Evolutionary conservation across 2,113 vertebrate species (phyloP), one percentile per base, ranked within the genome.

Genomic region (Corythornis vintsioides): DNA sequence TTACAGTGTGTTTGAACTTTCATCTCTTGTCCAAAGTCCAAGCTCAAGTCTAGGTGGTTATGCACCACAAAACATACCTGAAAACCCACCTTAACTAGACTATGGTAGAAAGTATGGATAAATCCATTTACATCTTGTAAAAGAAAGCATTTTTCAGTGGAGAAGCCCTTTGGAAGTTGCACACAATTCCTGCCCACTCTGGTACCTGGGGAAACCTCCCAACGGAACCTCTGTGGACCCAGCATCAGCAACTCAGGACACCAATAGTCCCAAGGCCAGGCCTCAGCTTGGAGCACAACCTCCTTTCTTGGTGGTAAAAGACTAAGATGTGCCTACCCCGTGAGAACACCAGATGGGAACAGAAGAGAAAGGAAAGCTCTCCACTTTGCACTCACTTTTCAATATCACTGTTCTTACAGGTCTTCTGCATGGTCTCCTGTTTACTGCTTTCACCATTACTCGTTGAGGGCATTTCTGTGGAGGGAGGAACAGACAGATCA

Each of bases 331-430:
- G 47, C 47, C 52, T 26, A 50, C 19, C 19, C 57, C 75, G 48
- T 76, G 38, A 38, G 33, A 93, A 82, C 21, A 59, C 18, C 48
- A 78, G 18, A 40, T 29, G n/a, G 60, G 71, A 93, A 63, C 89
- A 63, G 28, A 79, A 59, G 31, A 47, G 63, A 79, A 94, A 79
- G 14, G 4, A 73, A 91, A 77, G n/a, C 60, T 33, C 55, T 67
- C 45, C 61, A 35, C 15, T 81, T 79, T 15, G 71, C 59, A 98
- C 99, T 98, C 97, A 99, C 99, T 99, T 99, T 97, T 99, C 99
- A 22, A 99, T 99, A 96, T 99, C 99, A 10, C 99, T 99, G 97
- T 99, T 99, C 98, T 99, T 99, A 97, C 99, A 99, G 86, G 99
- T 99, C 97, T 99, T 99, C 88, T 99, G 99, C 96, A 98, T 98